A percentile compares a stretch with the other conserved stretches of the same genome.
Conservation (phyloP, 1,140 invertebrate species). For the Drosophila gunungcola region DNA sequence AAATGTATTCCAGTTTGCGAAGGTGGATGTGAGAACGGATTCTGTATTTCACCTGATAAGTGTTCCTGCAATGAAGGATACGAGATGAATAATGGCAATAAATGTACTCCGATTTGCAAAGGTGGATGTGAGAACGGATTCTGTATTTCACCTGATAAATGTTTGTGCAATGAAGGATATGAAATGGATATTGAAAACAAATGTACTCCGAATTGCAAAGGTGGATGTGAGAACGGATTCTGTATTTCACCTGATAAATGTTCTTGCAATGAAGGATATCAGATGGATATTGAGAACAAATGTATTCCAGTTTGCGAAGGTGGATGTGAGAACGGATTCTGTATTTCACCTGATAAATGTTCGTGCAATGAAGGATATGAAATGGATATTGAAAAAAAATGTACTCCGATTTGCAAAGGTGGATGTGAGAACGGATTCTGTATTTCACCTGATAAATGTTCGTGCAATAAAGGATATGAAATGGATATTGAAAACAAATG, state of each 20-base stretch:
- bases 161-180: constrained; percentile 9
- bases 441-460: not conserved
- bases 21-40: too few relatives aligned
- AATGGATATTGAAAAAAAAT: too few relatives aligned
- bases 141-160: constrained; percentile 5
- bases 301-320: constrained; percentile 6
- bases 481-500: not conserved
- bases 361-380: constrained; percentile 2
- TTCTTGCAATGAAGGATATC: too few relatives aligned
- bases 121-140: constrained; percentile 21
- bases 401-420: not conserved
- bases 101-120: constrained; percentile 1
- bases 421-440: not conserved
- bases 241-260: too few relatives aligned
- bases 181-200: too few relatives aligned
- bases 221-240: too few relatives aligned
- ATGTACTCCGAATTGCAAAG: too few relatives aligned
- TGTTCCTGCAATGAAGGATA: too few relatives aligned
- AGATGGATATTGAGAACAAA: not conserved
- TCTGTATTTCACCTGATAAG: too few relatives aligned
- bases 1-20: too few relatives aligned
- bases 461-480: not conserved
- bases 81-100: not conserved
- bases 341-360: constrained; percentile 5
- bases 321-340: constrained; percentile 20